Conservation (phyloP, 2,888 invertebrate species). For the Drosophila engyochracea region DNA sequence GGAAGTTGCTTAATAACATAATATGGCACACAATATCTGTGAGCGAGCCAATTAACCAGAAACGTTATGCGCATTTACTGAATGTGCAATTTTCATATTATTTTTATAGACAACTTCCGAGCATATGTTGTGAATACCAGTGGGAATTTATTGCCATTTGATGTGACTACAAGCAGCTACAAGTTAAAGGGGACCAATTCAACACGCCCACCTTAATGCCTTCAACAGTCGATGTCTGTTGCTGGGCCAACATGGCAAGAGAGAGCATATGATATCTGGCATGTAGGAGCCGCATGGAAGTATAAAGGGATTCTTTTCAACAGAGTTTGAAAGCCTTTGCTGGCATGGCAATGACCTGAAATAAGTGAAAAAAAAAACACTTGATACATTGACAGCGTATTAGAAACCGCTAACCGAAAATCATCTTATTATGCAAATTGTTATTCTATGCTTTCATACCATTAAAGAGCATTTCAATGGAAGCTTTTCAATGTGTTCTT, state of each 20-base stretch:
- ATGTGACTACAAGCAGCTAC: slow-evolving; percentile 10
- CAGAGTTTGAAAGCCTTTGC: slow-evolving; percentile 30
- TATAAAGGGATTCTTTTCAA: slow-evolving; percentile 18
- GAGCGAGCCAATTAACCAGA: slow-evolving; percentile 29
- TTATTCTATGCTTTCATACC: slow-evolving; percentile 63
- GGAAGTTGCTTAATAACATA: neutral
- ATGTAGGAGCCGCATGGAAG: slow-evolving; percentile 8
- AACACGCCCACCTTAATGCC: neutral
- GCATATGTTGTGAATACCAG: slow-evolving; percentile 31
- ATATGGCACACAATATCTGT: neutral
- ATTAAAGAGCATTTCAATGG: slow-evolving; percentile 52
- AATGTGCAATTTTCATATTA: neutral
- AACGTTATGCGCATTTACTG: slow-evolving; percentile 7
- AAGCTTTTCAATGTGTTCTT: slow-evolving; percentile 10
- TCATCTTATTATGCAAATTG: slow-evolving; percentile 76
- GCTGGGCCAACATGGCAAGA: slow-evolving; percentile 33
- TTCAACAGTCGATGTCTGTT: slow-evolving; percentile 32
- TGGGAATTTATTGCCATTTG: slow-evolving; percentile 38
- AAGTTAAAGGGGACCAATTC: slow-evolving; percentile 1
- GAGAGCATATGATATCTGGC: slow-evolving; percentile 27
- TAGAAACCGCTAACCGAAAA: slow-evolving; percentile 53
- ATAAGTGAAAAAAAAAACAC: slow-evolving; percentile 15
- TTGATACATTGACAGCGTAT: slow-evolving; percentile 40
- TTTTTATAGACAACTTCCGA: neutral
- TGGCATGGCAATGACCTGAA: slow-evolving; percentile 48